Evolutionary conservation across 1,140 invertebrate species (phyloP).

Genomic region (Aphidius gifuensis): DNA sequence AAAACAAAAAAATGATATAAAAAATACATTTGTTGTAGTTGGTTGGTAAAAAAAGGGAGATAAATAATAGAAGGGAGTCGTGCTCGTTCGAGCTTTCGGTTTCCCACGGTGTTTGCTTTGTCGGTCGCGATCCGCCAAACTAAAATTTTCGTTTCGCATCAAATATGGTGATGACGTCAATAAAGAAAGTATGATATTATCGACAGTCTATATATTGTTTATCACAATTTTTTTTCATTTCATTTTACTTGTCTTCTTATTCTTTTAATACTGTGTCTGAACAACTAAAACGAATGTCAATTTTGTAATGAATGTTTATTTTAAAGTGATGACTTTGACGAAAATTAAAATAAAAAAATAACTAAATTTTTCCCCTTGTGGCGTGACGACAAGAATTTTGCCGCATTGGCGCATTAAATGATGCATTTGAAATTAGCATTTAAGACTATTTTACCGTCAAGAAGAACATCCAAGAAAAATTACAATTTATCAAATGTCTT

Average conservation of each 20-base stretch:
- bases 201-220: neutral
- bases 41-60: slow-evolving; percentile 11
- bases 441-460: too few species aligned
- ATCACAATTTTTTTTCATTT: neutral
- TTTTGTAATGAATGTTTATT: too few species aligned
- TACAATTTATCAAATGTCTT: too few species aligned
- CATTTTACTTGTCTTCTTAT: neutral
- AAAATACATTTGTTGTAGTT: neutral
- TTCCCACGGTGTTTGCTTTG: slow-evolving; percentile 51
- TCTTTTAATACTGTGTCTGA: neutral
- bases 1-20: slow-evolving; percentile 4
- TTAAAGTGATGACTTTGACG: too few species aligned
- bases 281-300: too few species aligned
- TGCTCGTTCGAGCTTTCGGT: slow-evolving; percentile 41
- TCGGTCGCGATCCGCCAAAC: slow-evolving; percentile 36
- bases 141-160: slow-evolving; percentile 32
- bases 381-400: slow-evolving; percentile 11
- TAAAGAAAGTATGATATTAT: neutral
- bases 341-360: neutral
- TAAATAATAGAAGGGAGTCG: slow-evolving; percentile 26
- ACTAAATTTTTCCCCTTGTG: slow-evolving; percentile 4
- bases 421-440: too few species aligned
- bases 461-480: too few species aligned
- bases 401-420: slow-evolving; percentile 19
- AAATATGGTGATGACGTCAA: slow-evolving; percentile 5